Evolutionary conservation across 2,113 vertebrate species (phyloP), one percentile per base, ranked within the genome.

Genomic region (Coracopsis vasa): DNA sequence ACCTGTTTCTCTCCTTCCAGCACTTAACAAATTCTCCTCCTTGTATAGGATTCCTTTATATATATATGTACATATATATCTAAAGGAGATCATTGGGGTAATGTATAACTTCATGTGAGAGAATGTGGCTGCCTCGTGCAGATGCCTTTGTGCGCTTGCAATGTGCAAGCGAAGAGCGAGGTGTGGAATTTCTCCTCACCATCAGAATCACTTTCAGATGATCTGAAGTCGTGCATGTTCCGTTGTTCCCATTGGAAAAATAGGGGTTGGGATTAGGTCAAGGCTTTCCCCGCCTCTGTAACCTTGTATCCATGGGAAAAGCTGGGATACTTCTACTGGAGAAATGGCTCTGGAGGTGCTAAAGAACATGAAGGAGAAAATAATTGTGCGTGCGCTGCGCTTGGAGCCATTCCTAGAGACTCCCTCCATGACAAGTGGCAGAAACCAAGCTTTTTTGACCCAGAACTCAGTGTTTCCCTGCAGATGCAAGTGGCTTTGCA

Each of bases 1-100:
- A 67, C 51, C 37, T 13, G 3, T 65, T 60, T 85, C 65, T 60
- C 72, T n/a, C 58, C 29, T 62, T 25, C 88, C 47, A 88, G 74
- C 91, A 88, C 80, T 54, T 91, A 41, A 91, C 79, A 91, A 95
- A 95, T 86, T 67, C 70, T 81, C 48, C 71, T 61, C 31, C 47
- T 71, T 56, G 28, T 33, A 7, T 20, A 64, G 35, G 60, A 19
- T 41, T 15, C 20, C 19, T 37, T 24, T 21, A 13, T 20, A 33
- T 54, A 13, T 48, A 33, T 33, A 20, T 20, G 13, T 56, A 9
- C 12, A 28, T 29, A 48, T 28, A 10, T 60, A 4, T 27, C 44
- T 13, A 41, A 45, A 73, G 56, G 44, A 73, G 47, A 71, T 77
- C 58, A 11, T 19, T 51, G 81, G 78, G 45, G 50, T 80, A 42